Evolutionary conservation across 2,888 invertebrate genomes (phyloP).

Genomic region (Lycaena phlaeas): DNA sequence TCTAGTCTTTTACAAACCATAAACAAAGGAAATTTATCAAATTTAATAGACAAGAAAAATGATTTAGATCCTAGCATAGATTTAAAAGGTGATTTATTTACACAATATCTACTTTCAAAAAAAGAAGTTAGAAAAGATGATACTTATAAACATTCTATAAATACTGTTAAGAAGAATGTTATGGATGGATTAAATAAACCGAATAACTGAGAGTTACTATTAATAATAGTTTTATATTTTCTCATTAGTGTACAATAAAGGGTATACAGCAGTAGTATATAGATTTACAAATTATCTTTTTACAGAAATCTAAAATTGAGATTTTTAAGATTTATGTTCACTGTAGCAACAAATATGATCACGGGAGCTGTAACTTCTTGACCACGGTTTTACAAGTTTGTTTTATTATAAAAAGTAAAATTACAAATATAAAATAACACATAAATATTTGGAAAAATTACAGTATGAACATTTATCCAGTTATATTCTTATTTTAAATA

Average conservation of each 20-base stretch:
- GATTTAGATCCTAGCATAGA: constrained; percentile 19
- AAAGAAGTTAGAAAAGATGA: constrained; percentile 18
- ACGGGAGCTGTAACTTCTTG: too few species aligned
- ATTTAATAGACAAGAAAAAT: constrained; percentile 27
- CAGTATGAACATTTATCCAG: too few species aligned
- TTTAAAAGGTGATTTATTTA: constrained; percentile 32
- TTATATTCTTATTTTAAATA: too few species aligned
- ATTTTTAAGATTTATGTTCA: too few species aligned
- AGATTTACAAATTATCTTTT: background rate
- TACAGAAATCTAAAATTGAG: background rate
- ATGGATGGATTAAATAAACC: background rate
- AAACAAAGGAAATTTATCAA: constrained; percentile 38
- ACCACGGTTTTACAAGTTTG: too few species aligned
- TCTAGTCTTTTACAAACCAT: constrained; percentile 29
- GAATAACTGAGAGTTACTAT: background rate
- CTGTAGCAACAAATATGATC: too few species aligned
- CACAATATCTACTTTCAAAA: constrained; percentile 45
- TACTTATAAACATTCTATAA: background rate
- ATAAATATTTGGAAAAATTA: too few species aligned
- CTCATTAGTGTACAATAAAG: too few species aligned
- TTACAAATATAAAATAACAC: too few species aligned
- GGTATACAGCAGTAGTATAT: background rate
- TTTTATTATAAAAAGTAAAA: too few species aligned
- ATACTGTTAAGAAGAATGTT: background rate
- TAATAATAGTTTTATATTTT: background rate